Evolutionary conservation across 2,113 vertebrate genomes (phyloP), one percentile per base, ranked within the genome.

Genomic region (Callipepla squamata): DNA sequence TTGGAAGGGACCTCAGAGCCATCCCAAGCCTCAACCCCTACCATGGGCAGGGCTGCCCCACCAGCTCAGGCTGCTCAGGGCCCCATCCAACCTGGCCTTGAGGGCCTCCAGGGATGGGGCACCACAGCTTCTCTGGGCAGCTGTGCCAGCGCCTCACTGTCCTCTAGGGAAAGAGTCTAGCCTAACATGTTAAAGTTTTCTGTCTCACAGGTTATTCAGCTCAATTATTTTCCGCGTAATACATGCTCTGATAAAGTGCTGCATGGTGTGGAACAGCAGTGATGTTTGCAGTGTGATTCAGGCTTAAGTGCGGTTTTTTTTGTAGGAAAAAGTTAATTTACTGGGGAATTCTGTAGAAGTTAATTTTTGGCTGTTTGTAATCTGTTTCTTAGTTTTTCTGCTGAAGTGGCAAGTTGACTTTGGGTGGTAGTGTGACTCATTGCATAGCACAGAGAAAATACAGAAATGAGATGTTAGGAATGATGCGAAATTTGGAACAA

Each of bases 401-500:
- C 55, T 89, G 6, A 68, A 79, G 53, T 7, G 4, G 7, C 74
- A 69, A 45, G 28, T 48, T 76, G 42, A 36, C 63, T 79, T 93
- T 84, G 62, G 18, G 21, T 57, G 53, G 11, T 18, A 19, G 20
- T 15, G 34, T 81, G 73, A 79, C 12, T 86, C 28, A 32, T 7
- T 44, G 50, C 0, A 0, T 68, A 28, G 17, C 15, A 9, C 9
- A 66, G 8, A 40, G 66, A 48, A 63, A 51, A 75, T 15, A 40
- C 8, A 13, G 59, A 80, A 85, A 26, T 13, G 22, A 88, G 50
- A 19, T 23, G 20, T 42, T 23, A 34, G 75, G 26, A 73, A 19
- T 13, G 34, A 69, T 57, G 38, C 25, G 73, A 34, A 62, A 30
- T 66, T 72, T 77, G 40, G 28, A 65, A n/a, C 13, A 13, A 42